Evolutionary conservation across 2,113 vertebrate genomes (phyloP).

Genomic region (Zingel zingel): DNA sequence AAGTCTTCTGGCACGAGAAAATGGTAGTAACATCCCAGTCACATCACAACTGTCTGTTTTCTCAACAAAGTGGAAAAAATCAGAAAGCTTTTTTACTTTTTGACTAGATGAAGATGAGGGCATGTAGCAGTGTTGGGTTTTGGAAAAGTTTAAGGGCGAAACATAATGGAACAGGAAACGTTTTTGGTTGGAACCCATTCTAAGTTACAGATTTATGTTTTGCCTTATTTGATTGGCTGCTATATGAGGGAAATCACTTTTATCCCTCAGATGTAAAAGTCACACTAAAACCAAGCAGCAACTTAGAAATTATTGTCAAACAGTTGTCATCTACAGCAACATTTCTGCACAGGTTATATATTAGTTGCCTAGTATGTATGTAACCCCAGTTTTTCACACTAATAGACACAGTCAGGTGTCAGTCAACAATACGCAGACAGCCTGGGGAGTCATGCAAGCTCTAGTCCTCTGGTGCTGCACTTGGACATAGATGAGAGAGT

Average conservation of each 20-base stretch:
- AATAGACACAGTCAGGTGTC: conserved; percentile 75
- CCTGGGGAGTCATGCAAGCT: conserved; percentile 62
- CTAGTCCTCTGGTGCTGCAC: conserved; percentile 61
- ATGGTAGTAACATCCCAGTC: conserved; percentile 80
- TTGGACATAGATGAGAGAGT: conserved; percentile 81
- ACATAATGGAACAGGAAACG: conserved; percentile 82
- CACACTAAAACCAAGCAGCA: conserved; percentile 18
- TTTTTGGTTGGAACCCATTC: conserved; percentile 44
- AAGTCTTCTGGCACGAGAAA: conserved; percentile 86
- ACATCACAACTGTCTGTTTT: conserved; percentile 88
- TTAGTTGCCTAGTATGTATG: not conserved
- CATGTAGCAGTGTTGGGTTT: conserved; percentile 86
- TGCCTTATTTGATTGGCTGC: conserved; percentile 50
- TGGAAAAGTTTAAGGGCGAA: conserved; percentile 82
- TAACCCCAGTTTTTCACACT: conserved; percentile 45
- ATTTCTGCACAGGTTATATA: conserved; percentile 12
- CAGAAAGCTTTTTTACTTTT: conserved; percentile 86
- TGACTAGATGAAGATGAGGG: conserved; percentile 89
- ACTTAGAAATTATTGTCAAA: not conserved
- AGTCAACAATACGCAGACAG: conserved; percentile 71
- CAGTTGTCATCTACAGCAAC: not conserved
- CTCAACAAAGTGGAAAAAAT: conserved; percentile 88
- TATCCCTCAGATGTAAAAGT: conserved; percentile 5
- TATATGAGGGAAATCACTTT: conserved; percentile 23
- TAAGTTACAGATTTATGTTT: conserved; percentile 83